Evolutionary conservation across 2,888 invertebrate species (phyloP).

Genomic region (Cheilosia scutellata): DNA sequence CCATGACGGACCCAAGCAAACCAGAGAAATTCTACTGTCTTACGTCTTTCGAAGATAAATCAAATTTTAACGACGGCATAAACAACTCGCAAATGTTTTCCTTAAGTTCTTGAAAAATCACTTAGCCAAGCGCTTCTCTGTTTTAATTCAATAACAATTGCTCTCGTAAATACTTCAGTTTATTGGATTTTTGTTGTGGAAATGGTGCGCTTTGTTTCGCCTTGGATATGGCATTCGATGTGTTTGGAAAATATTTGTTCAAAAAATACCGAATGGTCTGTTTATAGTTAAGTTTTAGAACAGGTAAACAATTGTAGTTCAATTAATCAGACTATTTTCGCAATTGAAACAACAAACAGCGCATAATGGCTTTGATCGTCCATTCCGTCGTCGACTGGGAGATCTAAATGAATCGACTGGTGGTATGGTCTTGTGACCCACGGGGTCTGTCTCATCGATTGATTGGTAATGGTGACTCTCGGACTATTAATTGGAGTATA

Average conservation of each 20-base stretch:
- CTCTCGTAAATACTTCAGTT: constrained; percentile 38
- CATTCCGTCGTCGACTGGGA: not conserved
- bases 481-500: not conserved
- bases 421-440: constrained; percentile 1
- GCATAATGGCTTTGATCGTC: not conserved
- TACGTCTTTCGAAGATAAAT: not conserved
- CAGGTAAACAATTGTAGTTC: constrained; percentile 31
- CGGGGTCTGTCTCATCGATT: not conserved
- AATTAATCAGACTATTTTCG: constrained; percentile 25
- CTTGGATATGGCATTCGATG: not conserved
- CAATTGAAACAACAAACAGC: constrained; percentile 2
- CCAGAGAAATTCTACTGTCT: not conserved
- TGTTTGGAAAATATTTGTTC: constrained; percentile 11
- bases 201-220: not conserved
- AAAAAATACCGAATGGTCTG: constrained; percentile 6
- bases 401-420: not conserved
- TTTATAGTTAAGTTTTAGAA: constrained; percentile 12
- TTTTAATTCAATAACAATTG: constrained; percentile 30
- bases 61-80: constrained; percentile 34
- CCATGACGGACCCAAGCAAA: not conserved
- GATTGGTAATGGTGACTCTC: constrained; percentile 14
- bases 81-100: constrained; percentile 10
- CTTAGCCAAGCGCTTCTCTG: constrained; percentile 16
- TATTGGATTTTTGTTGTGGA: not conserved
- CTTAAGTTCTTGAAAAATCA: constrained; percentile 14